Evolutionary conservation across 2,797 vertebrate genomes (phyloP), one percentile per base, ranked within the genome.

Genomic region (Erpetoichthys calabaricus): DNA sequence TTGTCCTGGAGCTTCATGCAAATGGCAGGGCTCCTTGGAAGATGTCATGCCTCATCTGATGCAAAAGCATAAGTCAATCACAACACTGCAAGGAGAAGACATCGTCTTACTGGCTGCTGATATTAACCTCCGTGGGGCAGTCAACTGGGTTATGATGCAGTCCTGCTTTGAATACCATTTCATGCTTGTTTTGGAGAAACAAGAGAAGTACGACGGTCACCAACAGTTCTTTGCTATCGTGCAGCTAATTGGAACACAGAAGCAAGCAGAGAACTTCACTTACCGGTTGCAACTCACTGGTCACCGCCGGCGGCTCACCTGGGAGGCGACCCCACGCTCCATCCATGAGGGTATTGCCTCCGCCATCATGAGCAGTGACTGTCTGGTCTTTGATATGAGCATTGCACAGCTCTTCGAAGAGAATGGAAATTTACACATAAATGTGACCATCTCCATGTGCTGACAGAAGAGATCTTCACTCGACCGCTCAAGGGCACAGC

Each of bases 61-160:
- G 85, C 84, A 87, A 57, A 83, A 87, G 62, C 85, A 87, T 7
- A 87, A 87, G 73, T 87, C 85, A 1, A 87, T 87, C 8, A 86
- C 85, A 1, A 87, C 84, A 3, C 79, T 86, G 45, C 85, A 87
- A 73, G 85, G 85, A 51, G 85, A 87, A 76, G 83, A 87, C 57
- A 86, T 87, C 54, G 85, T 87, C 47, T 87, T 86, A 53, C 85
- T 87, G 43, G 85, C 85, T 46, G 87, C 84, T 62, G 85, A 87
- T 84, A 87, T 87, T 73, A 87, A 87, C 53, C 83, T 87, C 61
- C 85, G 82, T 53, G 85, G 85, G 56, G 85, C 84, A 61, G 84
- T 87, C 59, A 83, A 87, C 81, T 87, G 85, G 85, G 83, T 87
- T 56, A 87, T 87, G 85, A 87, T 87, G 85, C 85, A 87, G 75